Evolutionary conservation across 2,113 vertebrate species (phyloP), one percentile per base, ranked within the genome.

Genomic region (Hippolais icterina): DNA sequence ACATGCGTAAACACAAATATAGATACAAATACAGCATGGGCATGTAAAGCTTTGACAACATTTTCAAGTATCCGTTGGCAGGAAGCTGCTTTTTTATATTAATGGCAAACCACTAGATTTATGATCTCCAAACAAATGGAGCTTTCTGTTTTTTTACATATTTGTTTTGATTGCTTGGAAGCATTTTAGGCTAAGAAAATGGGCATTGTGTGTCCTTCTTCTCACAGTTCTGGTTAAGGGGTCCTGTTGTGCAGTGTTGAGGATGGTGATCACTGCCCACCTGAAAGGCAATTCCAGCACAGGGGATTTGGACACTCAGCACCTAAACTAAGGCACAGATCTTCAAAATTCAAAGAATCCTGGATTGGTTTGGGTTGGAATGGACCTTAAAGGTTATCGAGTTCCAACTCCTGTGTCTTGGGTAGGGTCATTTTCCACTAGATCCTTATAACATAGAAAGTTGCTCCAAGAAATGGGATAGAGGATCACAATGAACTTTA

Each of bases 361-460:
- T 63, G 21, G 14, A 7, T 35, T 35, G 35, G 4, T 69, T 83
- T 47, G 41, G 22, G 31, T 28, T 37, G 35, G 31, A 42, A 63
- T 6, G 10, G 7, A 37, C 18, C 17, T 63, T 20, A 28, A 69
- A 61, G 2, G 14, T 11, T 6, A 5, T 23, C 0, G 0, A 28
- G 31, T 56, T 77, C 18, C 42, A 33, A 2, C 3, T 2, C 7
- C 3, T 2, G 0, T 47, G 14, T 41, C 18, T 20, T 8, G 35
- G 25, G 9, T 22, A 16, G 10, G 6, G 25, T 5, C 6, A 28
- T 12, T 24, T 83, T 61, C 41, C 42, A 49, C 35, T 56, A 47
- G 18, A 54, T 27, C 15, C 28, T 17, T 5, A 7, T 2, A 47
- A 57, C 14, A 20, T 46, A 35, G 31, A 66, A 47, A 56, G 52